Conservation (phyloP, 2,888 invertebrate species). For the Lepidochitona cinerea region DNA sequence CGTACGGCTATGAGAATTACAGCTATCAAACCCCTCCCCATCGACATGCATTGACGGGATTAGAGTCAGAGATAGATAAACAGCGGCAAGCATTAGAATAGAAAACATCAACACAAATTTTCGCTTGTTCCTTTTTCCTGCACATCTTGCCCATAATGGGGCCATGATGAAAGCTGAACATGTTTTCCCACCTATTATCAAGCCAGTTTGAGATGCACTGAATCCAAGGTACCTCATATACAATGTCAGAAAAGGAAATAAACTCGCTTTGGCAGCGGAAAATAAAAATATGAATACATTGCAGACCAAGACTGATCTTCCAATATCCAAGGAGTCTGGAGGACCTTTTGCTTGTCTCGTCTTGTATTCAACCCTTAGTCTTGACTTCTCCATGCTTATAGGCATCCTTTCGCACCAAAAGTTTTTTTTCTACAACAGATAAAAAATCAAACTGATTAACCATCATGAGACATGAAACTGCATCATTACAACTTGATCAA, state of each 20-base stretch:
- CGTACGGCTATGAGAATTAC: background rate
- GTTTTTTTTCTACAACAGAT: no score
- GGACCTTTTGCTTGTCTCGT: background rate
- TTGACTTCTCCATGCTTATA: no score
- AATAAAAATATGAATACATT: slow-evolving; percentile 59
- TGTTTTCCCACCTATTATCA: slow-evolving; percentile 57
- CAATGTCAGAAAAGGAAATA: slow-evolving; percentile 63
- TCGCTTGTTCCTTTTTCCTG: slow-evolving; percentile 55
- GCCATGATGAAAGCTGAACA: slow-evolving; percentile 56
- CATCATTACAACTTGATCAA: no score
- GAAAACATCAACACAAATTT: slow-evolving; percentile 57
- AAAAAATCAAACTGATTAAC: no score
- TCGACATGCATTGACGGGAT: background rate
- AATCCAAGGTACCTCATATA: slow-evolving; percentile 61
- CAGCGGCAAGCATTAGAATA: slow-evolving; percentile 55
- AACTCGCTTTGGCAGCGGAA: slow-evolving; percentile 57
- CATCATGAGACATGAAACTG: no score
- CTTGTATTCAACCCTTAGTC: background rate
- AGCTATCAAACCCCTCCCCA: background rate
- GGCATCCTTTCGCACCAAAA: no score
- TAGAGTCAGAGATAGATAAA: slow-evolving; percentile 54
- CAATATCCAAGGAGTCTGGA: slow-evolving; percentile 51
- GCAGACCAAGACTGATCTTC: slow-evolving; percentile 50
- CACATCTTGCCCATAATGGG: slow-evolving; percentile 60
- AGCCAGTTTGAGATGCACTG: slow-evolving; percentile 57